Evolutionary conservation across 1,140 invertebrate species (phyloP).

Genomic region (Lordiphosa stackelbergi): DNA sequence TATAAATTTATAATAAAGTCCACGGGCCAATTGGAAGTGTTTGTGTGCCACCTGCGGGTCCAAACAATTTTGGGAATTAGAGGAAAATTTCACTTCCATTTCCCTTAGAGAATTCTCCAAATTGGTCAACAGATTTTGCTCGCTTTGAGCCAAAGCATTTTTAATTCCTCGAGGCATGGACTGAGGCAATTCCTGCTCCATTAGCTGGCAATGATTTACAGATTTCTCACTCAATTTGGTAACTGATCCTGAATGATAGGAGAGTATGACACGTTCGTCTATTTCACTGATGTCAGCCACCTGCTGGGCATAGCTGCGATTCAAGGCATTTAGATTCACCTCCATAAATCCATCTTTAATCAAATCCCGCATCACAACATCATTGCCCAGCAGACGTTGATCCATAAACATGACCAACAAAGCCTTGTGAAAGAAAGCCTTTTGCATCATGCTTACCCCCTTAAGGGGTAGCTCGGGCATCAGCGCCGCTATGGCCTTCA

Average conservation of each 20-base stretch:
- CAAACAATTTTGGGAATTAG: background rate
- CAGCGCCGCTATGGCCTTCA: slow-evolving; percentile 88
- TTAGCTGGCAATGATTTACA: slow-evolving; percentile 5
- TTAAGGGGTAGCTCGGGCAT: slow-evolving; percentile 85
- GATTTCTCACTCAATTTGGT: background rate
- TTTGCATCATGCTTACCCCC: slow-evolving; percentile 93
- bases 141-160: slow-evolving; percentile 4
- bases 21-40: slow-evolving; percentile 23
- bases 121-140: slow-evolving; percentile 2
- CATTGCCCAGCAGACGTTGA: slow-evolving; percentile 73
- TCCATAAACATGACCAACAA: slow-evolving; percentile 79
- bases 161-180: slow-evolving; percentile 18
- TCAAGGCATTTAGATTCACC: slow-evolving; percentile 88
- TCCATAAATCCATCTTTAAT: slow-evolving; percentile 87
- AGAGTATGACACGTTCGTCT: slow-evolving; percentile 93
- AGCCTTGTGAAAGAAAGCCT: slow-evolving; percentile 90
- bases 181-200: slow-evolving; percentile 16
- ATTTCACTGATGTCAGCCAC: slow-evolving; percentile 95
- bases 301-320: slow-evolving; percentile 92
- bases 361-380: slow-evolving; percentile 82
- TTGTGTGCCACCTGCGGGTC: background rate
- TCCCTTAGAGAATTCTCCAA: slow-evolving; percentile 7
- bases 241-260: background rate
- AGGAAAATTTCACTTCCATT: slow-evolving; percentile 22
- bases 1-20: slow-evolving; percentile 90